Base-by-base conservation (phyloP, 1,140 invertebrate genomes). In the Rhopalosiphum padi region DNA sequence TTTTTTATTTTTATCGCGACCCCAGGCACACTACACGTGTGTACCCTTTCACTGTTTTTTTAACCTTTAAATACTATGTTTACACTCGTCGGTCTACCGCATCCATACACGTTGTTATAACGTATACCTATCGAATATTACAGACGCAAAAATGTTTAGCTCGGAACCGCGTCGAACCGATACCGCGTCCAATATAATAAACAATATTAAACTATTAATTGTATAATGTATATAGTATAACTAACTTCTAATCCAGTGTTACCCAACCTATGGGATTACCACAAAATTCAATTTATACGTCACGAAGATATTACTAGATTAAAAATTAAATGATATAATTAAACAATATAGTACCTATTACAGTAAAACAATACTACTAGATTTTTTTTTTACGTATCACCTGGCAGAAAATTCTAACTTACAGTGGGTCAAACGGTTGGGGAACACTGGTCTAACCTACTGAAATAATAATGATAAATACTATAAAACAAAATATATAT, bases 391-490 rank as follows among this genome's bases (percentile, higher is more conserved):
- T 18, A 68, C 0, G 60, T 68, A 3, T n/a, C 30, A 18, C 60
- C 30, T 68, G 60, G 4, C 60, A 68, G 4, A 68, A 77, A 15
- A 77, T n/a, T 77, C 60, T 77, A 77, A n/a, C 15, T 51, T 51
- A 51, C 60, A n/a, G 60, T 15, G 30, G n/a, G 15, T 18, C 15
- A 77, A 77, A 77, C n/a, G 1, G n/a, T 77, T 77, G 60, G 60
- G 60, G 18, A 77, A 77, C 60, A 77, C 60, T 77, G 60, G 60
- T 77, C 88, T 89, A 89, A 89, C 88, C 88, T 89, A 89, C 88
- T 89, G 37, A 89, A 89, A 87, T n/a, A 77, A 48, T 37, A 53
- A 53, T 51, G 5, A 51, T 88, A 89, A 89, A 89, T 89, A 53
- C 88, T 55, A 89, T 89, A 89, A 8, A 89, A 89, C n/a, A 55